Evolutionary conservation across 2,888 invertebrate species (phyloP).

Genomic region (Drosophila paranaensis): DNA sequence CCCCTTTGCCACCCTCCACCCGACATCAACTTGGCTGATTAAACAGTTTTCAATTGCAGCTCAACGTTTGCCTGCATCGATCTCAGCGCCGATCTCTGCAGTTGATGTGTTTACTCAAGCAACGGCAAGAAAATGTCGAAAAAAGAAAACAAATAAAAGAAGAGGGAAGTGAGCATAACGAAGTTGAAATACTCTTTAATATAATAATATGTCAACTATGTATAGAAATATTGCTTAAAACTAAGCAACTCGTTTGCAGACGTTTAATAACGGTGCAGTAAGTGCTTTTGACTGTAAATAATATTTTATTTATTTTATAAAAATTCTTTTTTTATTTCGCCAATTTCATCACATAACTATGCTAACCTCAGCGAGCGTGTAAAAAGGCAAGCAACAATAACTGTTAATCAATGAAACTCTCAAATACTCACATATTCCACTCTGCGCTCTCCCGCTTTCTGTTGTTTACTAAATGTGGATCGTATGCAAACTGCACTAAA

Average conservation of each 20-base stretch:
- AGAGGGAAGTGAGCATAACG: background rate
- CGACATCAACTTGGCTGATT: slow-evolving; percentile 37
- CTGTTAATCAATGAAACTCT: background rate
- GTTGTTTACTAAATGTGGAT: background rate
- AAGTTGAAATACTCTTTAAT: background rate
- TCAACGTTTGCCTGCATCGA: slow-evolving; percentile 19
- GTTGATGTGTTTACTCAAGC: slow-evolving; percentile 53
- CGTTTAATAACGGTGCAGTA: no score
- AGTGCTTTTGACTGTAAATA: no score
- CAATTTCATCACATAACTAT: no score
- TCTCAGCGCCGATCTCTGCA: slow-evolving; percentile 49
- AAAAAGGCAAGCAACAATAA: background rate
- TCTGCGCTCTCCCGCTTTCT: background rate
- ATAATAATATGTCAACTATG: background rate
- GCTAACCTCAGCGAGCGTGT: background rate
- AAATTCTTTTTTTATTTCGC: no score
- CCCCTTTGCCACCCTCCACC: slow-evolving; percentile 22
- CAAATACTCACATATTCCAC: background rate
- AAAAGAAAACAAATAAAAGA: background rate
- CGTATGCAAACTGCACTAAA: background rate
- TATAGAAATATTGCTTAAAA: background rate
- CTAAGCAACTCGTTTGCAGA: background rate
- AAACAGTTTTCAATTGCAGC: slow-evolving; percentile 57
- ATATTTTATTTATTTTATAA: no score
- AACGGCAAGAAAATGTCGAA: slow-evolving; percentile 5